Evolutionary conservation across 2,113 vertebrate genomes (phyloP).

Genomic region (Chlorodrepanis virens): DNA sequence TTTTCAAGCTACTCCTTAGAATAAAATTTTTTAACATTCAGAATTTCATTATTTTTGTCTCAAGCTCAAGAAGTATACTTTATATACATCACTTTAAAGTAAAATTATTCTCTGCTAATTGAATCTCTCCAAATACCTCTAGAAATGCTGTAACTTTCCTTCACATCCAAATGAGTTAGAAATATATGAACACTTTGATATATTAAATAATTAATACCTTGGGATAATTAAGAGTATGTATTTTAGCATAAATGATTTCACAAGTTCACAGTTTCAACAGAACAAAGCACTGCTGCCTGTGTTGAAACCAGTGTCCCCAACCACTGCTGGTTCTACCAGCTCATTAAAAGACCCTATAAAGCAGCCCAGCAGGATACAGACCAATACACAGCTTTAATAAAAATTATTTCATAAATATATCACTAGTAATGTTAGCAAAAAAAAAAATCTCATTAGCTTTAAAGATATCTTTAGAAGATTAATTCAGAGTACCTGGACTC

Average conservation of each 20-base stretch:
- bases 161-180: background rate
- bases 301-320: background rate
- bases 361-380: conserved; percentile 38
- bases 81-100: background rate
- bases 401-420: background rate
- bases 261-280: background rate
- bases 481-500: conserved; percentile 85
- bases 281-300: background rate
- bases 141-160: background rate
- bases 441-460: conserved; percentile 41
- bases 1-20: background rate
- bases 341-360: background rate
- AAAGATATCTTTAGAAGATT: conserved; percentile 74
- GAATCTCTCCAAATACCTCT: background rate
- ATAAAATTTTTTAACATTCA: background rate
- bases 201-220: background rate
- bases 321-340: background rate
- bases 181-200: background rate
- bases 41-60: background rate
- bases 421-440: conserved; percentile 12
- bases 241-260: background rate
- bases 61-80: background rate
- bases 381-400: background rate
- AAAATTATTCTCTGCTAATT: background rate
- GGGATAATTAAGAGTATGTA: background rate